Evolutionary conservation across 2,888 invertebrate genomes (phyloP).

Genomic region (Andricus curvator): DNA sequence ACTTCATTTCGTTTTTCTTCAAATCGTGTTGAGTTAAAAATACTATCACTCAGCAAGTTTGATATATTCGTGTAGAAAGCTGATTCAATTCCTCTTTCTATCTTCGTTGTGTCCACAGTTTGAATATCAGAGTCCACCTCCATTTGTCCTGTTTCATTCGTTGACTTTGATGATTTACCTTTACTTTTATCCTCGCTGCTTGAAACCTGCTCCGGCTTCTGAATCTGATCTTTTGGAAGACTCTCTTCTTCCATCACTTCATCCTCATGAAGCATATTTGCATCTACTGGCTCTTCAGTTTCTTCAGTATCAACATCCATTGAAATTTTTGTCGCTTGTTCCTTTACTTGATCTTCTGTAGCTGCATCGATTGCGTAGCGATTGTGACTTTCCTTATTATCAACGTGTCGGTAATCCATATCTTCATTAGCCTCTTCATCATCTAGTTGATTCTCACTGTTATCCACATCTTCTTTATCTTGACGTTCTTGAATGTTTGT

Average conservation of each 20-base stretch:
- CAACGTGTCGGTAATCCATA: conserved; percentile 87
- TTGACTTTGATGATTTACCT: conserved; percentile 61
- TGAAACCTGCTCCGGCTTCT: conserved; percentile 5
- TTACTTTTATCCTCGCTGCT: conserved; percentile 73
- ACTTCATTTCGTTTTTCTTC: conserved; percentile 66
- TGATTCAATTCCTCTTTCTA: conserved; percentile 85
- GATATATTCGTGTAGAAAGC: conserved; percentile 85
- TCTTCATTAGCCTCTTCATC: conserved; percentile 57
- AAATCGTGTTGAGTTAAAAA: conserved; percentile 49
- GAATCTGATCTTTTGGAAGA: conserved; percentile 78
- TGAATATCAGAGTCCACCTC: conserved; percentile 88
- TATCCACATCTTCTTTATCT: conserved; percentile 54
- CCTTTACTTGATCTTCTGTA: conserved; percentile 89
- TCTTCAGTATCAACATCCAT: conserved; percentile 81
- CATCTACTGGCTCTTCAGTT: conserved; percentile 75
- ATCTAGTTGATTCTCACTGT: conserved; percentile 78
- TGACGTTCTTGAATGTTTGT: conserved; percentile 78
- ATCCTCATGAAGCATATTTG: conserved; percentile 77
- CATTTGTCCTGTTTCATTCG: conserved; percentile 25
- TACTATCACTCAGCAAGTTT: not conserved
- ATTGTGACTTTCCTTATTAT: conserved; percentile 87
- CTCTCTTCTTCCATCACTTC: conserved; percentile 80
- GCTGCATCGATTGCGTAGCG: conserved; percentile 88
- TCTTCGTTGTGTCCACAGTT: conserved; percentile 83
- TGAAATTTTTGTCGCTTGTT: conserved; percentile 83